Conservation (phyloP, 2,797 vertebrate species). For the Limosa lapponica region DNA sequence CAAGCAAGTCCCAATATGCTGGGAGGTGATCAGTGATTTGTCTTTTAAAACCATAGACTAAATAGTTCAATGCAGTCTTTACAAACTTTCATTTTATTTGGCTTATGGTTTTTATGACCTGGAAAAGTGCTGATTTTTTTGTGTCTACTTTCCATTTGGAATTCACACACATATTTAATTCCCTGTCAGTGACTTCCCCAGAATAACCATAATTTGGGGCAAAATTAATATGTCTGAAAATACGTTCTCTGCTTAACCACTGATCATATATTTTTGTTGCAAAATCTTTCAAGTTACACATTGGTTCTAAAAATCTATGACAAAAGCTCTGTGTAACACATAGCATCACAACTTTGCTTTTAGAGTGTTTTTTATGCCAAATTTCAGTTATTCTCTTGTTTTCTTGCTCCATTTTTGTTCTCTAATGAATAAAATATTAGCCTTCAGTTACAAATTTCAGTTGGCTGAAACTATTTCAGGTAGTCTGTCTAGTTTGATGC, state of each 20-base stretch:
- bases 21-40: slow-evolving; percentile 39
- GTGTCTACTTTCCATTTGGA: not conserved
- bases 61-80: slow-evolving; percentile 34
- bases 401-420: not conserved
- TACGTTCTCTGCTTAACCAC: not conserved
- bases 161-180: not conserved
- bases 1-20: not conserved
- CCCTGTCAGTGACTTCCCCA: not conserved
- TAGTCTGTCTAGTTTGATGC: slow-evolving; percentile 26
- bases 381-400: not conserved
- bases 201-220: not conserved
- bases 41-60: slow-evolving; percentile 36
- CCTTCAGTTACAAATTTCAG: not conserved
- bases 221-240: not conserved
- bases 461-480: slow-evolving; percentile 37
- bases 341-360: not conserved
- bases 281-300: not conserved
- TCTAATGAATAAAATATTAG: slow-evolving; percentile 8
- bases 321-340: not conserved
- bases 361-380: not conserved
- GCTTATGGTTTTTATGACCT: slow-evolving; percentile 1
- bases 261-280: not conserved
- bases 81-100: slow-evolving; percentile 34
- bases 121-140: not conserved
- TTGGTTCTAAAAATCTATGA: not conserved